Base-by-base conservation (phyloP, 1,140 invertebrate species). In the Drosophila bocqueti region DNA sequence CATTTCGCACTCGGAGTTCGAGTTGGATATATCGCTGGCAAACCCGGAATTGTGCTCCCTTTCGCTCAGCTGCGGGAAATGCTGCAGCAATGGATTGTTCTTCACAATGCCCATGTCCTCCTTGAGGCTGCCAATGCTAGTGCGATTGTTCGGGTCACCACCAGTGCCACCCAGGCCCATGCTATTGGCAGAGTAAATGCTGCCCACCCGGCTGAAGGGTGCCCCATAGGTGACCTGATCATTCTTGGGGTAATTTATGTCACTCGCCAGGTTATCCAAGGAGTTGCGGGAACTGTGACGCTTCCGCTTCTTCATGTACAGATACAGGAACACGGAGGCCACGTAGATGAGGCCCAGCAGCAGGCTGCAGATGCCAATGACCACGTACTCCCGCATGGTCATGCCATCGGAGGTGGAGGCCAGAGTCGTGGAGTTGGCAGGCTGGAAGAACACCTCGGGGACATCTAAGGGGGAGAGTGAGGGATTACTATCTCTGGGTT, bases 321-420 rank as follows among this genome's bases (percentile, higher is more conserved):
- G 91, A 84, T 97, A 98, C 1, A 97, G 93, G 24, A 97, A 96
- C 7, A 98, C 95, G 15, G 96, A 97, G 0, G 96, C 95, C 4
- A 97, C 95, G 81, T 98, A 98, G 75, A 97, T 96, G 15, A 98
- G 93, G 0, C 96, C 97, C 6, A 98, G 93, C 3, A 97, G 93
- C 38, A 97, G 93, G 2, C 96, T 96, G 75, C 96, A 96, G 11
- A 97, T 94, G 13, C 96, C 97, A 49, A 98, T 97, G 0, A 96
- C 96, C 1, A 97, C 94, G 76, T 97, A 97, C 91, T 97, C 96
- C 2, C 95, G 94, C 9, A 95, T 93, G 13, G 94, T 95, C 34
- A 96, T 93, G 54, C 95, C 95, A 55, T 94, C 91, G 11, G 79
- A 82, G 8, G 80, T 89, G 68, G 91, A 81, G n/a, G 93, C 91